Evolutionary conservation across 2,797 vertebrate genomes (phyloP), one percentile per base, ranked within the genome.

Genomic region (Melanotaenia boesemani): DNA sequence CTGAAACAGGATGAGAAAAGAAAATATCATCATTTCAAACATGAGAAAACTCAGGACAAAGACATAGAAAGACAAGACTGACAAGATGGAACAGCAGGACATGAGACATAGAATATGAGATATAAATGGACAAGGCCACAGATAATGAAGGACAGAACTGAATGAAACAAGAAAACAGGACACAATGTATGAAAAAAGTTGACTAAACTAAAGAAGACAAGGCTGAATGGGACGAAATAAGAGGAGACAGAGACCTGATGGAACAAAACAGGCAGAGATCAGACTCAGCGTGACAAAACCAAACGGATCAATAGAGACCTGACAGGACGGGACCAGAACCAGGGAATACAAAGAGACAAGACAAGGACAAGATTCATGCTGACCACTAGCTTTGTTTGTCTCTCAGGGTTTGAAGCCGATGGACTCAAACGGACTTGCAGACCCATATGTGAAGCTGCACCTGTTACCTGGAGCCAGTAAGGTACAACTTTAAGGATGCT

Each of bases 381-480:
- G 28, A 54, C 46, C 63, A 32, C 6, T 5, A 18, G 4, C 10
- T 1, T 30, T 10, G 2, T 24, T 16, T 52, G 10, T 48, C 5
- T 64, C 69, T 30, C 75, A 99, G 98, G 97, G 98, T 46, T 92
- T 99, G 41, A 99, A 98, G 86, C 94, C 97, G 0, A 99, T 99
- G 98, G 98, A 99, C 86, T 98, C 97, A 4, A 99, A 99, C 0
- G 98, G 98, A 30, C 91, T 99, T 24, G 97, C 98, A 0, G 98
- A 99, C 88, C 98, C 98, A 0, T 99, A 99, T 0, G 97, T 99
- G n/a, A 99, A 99, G 74, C 92, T 99, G 70, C 97, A 99, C 81
- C 96, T 99, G 76, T 76, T 99, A 82, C 98, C 98, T 0, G 98
- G 98, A 77, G 97, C 98, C 91, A 99, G 97, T 92, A 99, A 99